Evolutionary conservation across 2,113 vertebrate species (phyloP).

Genomic region (Rhineura floridana): DNA sequence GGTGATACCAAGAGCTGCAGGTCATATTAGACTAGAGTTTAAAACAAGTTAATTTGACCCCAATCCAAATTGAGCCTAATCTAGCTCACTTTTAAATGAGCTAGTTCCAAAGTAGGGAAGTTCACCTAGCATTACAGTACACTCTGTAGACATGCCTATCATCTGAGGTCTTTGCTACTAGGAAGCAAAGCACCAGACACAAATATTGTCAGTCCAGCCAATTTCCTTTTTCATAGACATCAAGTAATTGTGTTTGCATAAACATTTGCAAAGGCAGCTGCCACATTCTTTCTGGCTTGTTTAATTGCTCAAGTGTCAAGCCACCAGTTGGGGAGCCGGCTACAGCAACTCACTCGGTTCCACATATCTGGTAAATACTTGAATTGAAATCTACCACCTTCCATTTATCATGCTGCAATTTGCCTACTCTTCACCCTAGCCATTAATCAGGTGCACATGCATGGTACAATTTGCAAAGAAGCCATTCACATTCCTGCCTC

Average conservation of each 20-base stretch:
- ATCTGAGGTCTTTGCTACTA: not conserved
- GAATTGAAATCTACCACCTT: slow-evolving; percentile 52
- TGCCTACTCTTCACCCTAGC: slow-evolving; percentile 25
- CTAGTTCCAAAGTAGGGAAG: not conserved
- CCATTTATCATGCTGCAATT: slow-evolving; percentile 55
- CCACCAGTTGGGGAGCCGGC: slow-evolving; percentile 29
- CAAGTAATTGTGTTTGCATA: slow-evolving; percentile 18
- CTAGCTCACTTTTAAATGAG: too few relatives aligned
- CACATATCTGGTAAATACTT: slow-evolving; percentile 39
- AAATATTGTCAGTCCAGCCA: slow-evolving; percentile 24
- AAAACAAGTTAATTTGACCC: not conserved
- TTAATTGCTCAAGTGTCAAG: slow-evolving; percentile 42
- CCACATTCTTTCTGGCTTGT: slow-evolving; percentile 45
- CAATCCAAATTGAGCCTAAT: too few relatives aligned
- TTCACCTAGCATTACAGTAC: too few relatives aligned
- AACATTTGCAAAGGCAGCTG: slow-evolving; percentile 28
- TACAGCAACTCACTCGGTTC: slow-evolving; percentile 18
- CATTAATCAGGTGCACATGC: slow-evolving; percentile 30
- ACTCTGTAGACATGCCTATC: not conserved
- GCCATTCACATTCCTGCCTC: slow-evolving; percentile 30
- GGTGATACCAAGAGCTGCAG: not conserved
- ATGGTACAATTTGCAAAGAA: slow-evolving; percentile 23
- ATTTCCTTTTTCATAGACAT: slow-evolving; percentile 5
- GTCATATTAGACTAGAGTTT: not conserved
- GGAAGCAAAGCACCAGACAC: accelerated